phyloP scores from a whole-genome alignment of 2,113 vertebrate genomes.

The Odontesthes bonariensis region DNA sequence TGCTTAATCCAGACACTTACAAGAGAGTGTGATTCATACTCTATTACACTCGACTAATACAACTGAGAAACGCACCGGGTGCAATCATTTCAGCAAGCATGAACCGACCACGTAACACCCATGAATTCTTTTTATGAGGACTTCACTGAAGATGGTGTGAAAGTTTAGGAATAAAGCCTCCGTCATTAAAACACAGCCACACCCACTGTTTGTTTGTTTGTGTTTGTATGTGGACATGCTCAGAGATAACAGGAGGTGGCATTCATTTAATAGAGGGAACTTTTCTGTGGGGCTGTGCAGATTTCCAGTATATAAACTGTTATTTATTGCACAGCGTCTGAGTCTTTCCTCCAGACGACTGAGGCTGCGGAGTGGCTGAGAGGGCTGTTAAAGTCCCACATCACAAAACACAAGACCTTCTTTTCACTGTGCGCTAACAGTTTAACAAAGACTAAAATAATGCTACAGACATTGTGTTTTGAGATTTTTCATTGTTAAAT shows the following conservation, averaged over 20 bases:
- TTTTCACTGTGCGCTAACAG: neutral
- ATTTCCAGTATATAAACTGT: slow-evolving; percentile 13
- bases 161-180: slow-evolving; percentile 66
- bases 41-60: slow-evolving; percentile 77
- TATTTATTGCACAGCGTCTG: slow-evolving; percentile 4
- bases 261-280: slow-evolving; percentile 22
- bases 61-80: slow-evolving; percentile 55
- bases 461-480: neutral
- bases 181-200: slow-evolving; percentile 61
- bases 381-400: slow-evolving; percentile 4
- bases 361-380: slow-evolving; percentile 10
- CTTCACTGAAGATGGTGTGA: slow-evolving; percentile 51
- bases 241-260: slow-evolving; percentile 25
- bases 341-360: slow-evolving; percentile 25
- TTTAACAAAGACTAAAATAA: neutral
- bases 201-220: slow-evolving; percentile 18
- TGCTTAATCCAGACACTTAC: slow-evolving; percentile 81
- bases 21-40: slow-evolving; percentile 80
- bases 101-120: slow-evolving; percentile 68
- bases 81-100: slow-evolving; percentile 65
- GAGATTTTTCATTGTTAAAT: neutral
- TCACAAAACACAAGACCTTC: neutral
- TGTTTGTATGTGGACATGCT: neutral
- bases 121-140: slow-evolving; percentile 75
- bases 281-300: neutral